phyloP scores from a whole-genome alignment of 2,888 invertebrate genomes.

The Hypolimnas misippus region DNA sequence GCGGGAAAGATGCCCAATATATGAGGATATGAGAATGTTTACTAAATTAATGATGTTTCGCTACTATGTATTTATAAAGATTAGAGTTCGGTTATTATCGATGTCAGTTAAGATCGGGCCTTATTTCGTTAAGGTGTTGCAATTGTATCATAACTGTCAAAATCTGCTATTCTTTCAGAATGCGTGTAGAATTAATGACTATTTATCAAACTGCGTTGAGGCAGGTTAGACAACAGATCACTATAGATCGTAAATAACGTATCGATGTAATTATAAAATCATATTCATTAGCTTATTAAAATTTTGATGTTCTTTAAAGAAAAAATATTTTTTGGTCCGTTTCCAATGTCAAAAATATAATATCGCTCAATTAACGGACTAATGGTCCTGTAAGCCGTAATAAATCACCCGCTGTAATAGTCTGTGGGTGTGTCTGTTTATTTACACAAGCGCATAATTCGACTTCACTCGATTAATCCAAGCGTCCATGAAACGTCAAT shows the following conservation, averaged over 20 bases:
- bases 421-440: slow-evolving; percentile 18
- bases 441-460: slow-evolving; percentile 16
- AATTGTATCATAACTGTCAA: too few relatives aligned
- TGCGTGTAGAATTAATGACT: too few relatives aligned
- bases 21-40: neutral
- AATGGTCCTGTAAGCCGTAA: slow-evolving; percentile 21
- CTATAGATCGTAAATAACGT: too few relatives aligned
- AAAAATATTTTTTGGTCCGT: slow-evolving; percentile 29
- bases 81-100: too few relatives aligned
- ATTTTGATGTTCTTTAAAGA: slow-evolving; percentile 19
- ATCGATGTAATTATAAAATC: too few relatives aligned
- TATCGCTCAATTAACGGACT: slow-evolving; percentile 31
- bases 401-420: slow-evolving; percentile 25
- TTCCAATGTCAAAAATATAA: slow-evolving; percentile 31
- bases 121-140: too few relatives aligned
- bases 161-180: too few relatives aligned
- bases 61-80: neutral
- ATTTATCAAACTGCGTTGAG: too few relatives aligned
- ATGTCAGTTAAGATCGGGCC: too few relatives aligned
- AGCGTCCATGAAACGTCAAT: slow-evolving; percentile 10
- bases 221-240: too few relatives aligned
- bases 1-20: slow-evolving; percentile 14
- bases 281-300: neutral
- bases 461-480: slow-evolving; percentile 4
- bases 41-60: neutral